Evolutionary conservation across 2,797 vertebrate species (phyloP), one percentile per base, ranked within the genome.

Genomic region (Euphonia xanthogaster): DNA sequence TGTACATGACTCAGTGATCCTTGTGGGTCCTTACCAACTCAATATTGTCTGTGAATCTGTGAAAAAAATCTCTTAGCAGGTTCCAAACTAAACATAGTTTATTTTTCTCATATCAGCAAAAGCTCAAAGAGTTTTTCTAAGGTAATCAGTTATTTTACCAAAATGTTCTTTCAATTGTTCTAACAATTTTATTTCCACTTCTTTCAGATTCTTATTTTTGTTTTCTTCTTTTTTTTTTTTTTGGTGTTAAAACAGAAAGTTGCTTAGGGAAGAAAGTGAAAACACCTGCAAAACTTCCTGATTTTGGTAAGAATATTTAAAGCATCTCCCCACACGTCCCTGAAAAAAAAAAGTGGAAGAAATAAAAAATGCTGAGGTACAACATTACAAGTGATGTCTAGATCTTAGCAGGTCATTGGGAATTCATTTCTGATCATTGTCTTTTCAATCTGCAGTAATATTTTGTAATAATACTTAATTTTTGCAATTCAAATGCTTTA

Each of bases 201-300:
- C 66, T 67, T 10, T 45, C 7, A 5, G 27, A 14, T 20, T n/a
- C 24, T 40, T 50, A 60, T 9, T 13, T 35, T 42, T 15, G 3
- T n/a, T 48, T 72, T 75, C 40, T 45, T 61, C 6, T 61, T 1
- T 17, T 19, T 37, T 14, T 45, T 12, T 44, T 54, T 27, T 55
- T 63, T 55, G 42, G 84, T 95, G 31, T 19, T 79, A 80, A 94
- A 91, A 47, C 94, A 51, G 54, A 73, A 35, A 14, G 3, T 51
- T 60, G 8, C 37, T 31, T 44, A 35, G 45, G 47, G 30, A 68
- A 50, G 31, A 80, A 60, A 24, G 4, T 58, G 44, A 68, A 58
- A 48, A 33, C 20, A 23, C 30, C 53, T 20, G 25, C 1, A 1
- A 60, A 60, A 13, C 25, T 42, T 42, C 21, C 54, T 42, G 25